Percentiles rank a stretch among this genome's conserved stretches.
These are phyloP conservation scores for Atopsyche davidsoni DNA, from an alignment of 1,140 invertebrate species.

Conservation along the genomic window DNA sequence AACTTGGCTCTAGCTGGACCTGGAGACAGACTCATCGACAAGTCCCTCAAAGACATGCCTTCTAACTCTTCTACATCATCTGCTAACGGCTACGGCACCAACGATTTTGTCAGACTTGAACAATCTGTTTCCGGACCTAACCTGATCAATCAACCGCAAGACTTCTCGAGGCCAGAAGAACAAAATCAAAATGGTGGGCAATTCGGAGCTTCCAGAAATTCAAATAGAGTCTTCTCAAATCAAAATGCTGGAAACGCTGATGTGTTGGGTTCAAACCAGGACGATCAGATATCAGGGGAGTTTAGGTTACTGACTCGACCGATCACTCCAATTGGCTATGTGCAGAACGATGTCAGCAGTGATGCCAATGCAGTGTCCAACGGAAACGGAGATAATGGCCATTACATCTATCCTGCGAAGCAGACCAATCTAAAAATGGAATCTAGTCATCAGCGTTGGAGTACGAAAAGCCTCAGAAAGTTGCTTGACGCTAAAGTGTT, in stretches of 20 bases:
- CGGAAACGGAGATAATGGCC: slow-evolving; percentile 45
- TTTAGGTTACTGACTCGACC: slow-evolving; percentile 37
- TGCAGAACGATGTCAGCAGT: slow-evolving; percentile 66
- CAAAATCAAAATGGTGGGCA: not conserved
- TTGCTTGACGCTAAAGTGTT: slow-evolving; percentile 25
- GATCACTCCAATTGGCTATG: slow-evolving; percentile 62
- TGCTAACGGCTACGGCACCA: slow-evolving; percentile 41
- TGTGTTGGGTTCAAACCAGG: slow-evolving; percentile 5
- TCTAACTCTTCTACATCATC: slow-evolving; percentile 10
- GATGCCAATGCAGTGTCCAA: slow-evolving; percentile 22
- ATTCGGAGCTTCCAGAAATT: slow-evolving; percentile 2
- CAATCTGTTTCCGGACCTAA: slow-evolving; percentile 32
- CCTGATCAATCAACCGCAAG: slow-evolving; percentile 19
- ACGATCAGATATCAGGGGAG: slow-evolving; percentile 32
- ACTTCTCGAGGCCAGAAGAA: slow-evolving; percentile 18
- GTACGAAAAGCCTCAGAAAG: slow-evolving; percentile 15
- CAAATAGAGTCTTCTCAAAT: slow-evolving; percentile 4
- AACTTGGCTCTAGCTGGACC: slow-evolving; percentile 65
- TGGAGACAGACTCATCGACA: slow-evolving; percentile 65
- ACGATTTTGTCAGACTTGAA: slow-evolving; percentile 48
- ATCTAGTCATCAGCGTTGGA: slow-evolving; percentile 26
- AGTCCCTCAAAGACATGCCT: slow-evolving; percentile 55
- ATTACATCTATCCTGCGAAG: slow-evolving; percentile 45
- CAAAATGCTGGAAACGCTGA: slow-evolving; percentile 4
- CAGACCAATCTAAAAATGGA: slow-evolving; percentile 41